Evolutionary conservation across 2,888 invertebrate genomes (phyloP).

Genomic region (Neocrepidodera transversa): DNA sequence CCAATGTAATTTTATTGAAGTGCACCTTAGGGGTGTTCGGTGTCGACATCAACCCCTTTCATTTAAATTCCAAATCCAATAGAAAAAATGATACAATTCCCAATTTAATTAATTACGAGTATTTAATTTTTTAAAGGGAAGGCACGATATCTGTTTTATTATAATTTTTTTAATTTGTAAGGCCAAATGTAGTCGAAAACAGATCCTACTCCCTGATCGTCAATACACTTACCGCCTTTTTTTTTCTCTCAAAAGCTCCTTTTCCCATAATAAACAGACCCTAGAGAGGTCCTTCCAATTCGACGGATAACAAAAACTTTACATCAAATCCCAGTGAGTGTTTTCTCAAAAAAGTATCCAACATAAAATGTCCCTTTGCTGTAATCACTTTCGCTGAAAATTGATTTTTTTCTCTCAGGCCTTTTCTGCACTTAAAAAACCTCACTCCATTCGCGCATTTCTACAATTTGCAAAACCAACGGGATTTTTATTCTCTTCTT

Average conservation of each 20-base stretch:
- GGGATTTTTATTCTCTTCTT: conserved; percentile 3
- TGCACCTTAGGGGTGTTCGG: too few species aligned
- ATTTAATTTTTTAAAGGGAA: too few species aligned
- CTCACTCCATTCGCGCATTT: not conserved
- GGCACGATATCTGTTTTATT: too few species aligned
- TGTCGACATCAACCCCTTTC: too few species aligned
- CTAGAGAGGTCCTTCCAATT: conserved; percentile 16
- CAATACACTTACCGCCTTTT: conserved; percentile 18
- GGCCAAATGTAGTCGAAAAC: not conserved
- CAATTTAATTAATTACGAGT: too few species aligned
- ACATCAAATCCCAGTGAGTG: conserved; percentile 22
- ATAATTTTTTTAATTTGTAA: too few species aligned
- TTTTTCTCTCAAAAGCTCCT: not conserved
- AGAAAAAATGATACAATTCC: too few species aligned
- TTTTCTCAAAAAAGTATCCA: conserved; percentile 17
- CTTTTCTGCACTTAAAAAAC: conserved; percentile 3
- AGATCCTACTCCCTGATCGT: not conserved
- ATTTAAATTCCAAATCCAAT: too few species aligned
- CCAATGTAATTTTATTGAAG: too few species aligned
- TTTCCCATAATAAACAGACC: conserved; percentile 15
- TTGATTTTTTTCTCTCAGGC: conserved; percentile 7
- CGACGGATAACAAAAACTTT: conserved; percentile 18
- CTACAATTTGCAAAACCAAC: not conserved
- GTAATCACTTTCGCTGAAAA: conserved; percentile 18
- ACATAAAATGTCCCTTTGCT: conserved; percentile 21